Base-by-base conservation (phyloP, 2,113 vertebrate species). In the Psammodynastes pulverulentus region DNA sequence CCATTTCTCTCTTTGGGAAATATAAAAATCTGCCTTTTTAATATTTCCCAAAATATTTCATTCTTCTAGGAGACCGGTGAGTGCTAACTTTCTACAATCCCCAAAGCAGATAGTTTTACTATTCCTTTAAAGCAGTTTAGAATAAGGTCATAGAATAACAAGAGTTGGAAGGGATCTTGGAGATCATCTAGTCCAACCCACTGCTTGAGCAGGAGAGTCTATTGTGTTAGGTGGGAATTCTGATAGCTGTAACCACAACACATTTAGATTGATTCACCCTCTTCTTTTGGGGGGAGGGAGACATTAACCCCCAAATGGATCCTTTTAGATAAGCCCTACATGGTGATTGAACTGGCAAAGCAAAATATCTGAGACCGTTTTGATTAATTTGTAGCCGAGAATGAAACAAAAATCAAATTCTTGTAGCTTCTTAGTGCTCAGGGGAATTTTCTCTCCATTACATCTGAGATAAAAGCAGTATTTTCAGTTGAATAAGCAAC, bases 371-470 rank as follows among this genome's bases (percentile, higher is more conserved):
- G 79, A 92, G 52, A 88, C 94, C 67, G 91, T 86, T 89, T 91
- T 96, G 2, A 1, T 96, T 97, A 95, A 94, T 94, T 91, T 93
- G 95, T 89, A 93, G 92, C 39, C 84, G 24, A 34, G 34, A 62
- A 53, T 5, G 62, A 23, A 93, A 92, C 54, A 95, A 93, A 93
- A 96, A 92, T 92, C 92, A 46, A 39, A 87, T 95, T 95, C 92
- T 94, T 97, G 95, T 92, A 95, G 93, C 88, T 79, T 94, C 90
- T 96, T 96, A 95, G 94, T 56, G 52, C 93, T 93, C 94, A 95
- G 95, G 96, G 96, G 95, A 96, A 90, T 95, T 89, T 93, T 92
- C 53, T 95, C 90, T 91, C 94, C 93, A 94, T 97, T 97, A 95
- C 89, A 92, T 93, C 92, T 86, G 91, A 93, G 93, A 96, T 95